Percentiles rank a stretch among this genome's conserved stretches.
Conservation (phyloP, 2,797 vertebrate genomes). For the Squalus acanthias region DNA sequence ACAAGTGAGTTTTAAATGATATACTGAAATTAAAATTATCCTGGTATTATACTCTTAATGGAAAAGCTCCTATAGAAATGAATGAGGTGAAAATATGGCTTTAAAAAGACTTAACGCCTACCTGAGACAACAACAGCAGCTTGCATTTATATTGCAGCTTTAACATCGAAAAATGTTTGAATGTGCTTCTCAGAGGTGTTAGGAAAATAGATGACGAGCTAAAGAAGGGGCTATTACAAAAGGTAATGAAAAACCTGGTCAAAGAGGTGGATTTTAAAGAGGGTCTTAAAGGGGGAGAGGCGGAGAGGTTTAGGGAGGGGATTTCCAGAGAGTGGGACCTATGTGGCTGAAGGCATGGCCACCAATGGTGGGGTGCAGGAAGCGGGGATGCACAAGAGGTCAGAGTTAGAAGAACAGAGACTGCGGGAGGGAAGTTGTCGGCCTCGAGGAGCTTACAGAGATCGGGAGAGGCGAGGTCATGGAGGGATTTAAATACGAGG, state of each 20-base stretch:
- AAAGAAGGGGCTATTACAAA: background rate
- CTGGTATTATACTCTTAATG: background rate
- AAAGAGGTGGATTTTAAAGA: background rate
- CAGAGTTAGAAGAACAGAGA: background rate
- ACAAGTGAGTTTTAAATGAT: slow-evolving; percentile 3
- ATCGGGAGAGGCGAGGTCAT: background rate
- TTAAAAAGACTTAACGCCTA: background rate
- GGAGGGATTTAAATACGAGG: background rate
- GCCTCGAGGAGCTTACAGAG: background rate
- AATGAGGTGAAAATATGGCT: background rate
- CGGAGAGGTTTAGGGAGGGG: background rate
- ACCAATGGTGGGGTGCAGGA: background rate
- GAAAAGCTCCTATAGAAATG: background rate
- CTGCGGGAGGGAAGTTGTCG: background rate
- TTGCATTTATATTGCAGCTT: background rate
- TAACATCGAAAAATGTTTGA: background rate
- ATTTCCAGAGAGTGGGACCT: background rate
- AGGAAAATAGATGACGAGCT: background rate
- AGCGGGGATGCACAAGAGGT: background rate
- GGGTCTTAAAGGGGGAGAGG: background rate
- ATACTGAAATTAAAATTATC: slow-evolving; percentile 23
- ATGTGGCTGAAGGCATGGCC: background rate
- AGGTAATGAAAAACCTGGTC: background rate
- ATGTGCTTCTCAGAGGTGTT: background rate
- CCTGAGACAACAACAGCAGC: background rate